These are phyloP conservation scores for Paratilapia polleni DNA, from an alignment of 2,113 vertebrate genomes.

Conservation along the genomic window DNA sequence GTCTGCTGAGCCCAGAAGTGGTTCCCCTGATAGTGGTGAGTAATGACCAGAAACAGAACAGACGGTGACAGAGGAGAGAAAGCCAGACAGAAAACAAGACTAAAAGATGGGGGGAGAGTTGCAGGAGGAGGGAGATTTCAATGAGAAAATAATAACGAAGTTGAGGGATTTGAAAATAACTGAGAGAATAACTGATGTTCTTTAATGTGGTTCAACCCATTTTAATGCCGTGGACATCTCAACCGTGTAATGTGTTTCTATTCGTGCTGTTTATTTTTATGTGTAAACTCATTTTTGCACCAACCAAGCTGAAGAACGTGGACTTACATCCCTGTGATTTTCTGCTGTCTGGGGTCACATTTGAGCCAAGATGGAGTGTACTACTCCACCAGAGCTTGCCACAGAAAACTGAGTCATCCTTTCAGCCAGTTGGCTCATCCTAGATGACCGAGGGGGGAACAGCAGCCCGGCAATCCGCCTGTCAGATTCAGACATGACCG, in stretches of 20 bases:
- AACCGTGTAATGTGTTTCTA: conserved; percentile 5
- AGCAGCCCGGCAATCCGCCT: conserved; percentile 32
- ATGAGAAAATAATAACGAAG: conserved; percentile 52
- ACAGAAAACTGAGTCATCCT: conserved; percentile 66
- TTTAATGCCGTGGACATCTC: conserved; percentile 18
- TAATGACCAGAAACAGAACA: conserved; percentile 38
- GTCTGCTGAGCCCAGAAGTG: conserved; percentile 44
- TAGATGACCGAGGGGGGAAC: conserved; percentile 10
- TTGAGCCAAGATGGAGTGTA: conserved; percentile 7
- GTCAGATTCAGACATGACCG: conserved; percentile 46
- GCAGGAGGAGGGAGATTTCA: conserved; percentile 21
- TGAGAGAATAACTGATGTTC: conserved; percentile 20
- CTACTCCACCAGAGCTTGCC: conserved; percentile 24
- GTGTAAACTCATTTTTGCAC: not conserved
- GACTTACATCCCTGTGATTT: conserved; percentile 23
- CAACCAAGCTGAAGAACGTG: not conserved
- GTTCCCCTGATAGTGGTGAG: conserved; percentile 27
- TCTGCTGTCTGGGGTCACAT: conserved; percentile 21
- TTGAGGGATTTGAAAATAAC: conserved; percentile 44
- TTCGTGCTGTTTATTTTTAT: conserved; percentile 27
- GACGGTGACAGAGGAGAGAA: conserved; percentile 18
- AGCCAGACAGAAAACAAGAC: conserved; percentile 24
- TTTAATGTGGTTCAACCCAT: conserved; percentile 35
- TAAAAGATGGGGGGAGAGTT: not conserved
- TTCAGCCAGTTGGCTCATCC: conserved; percentile 40